These are phyloP conservation scores for Lutraria lutraria DNA, from an alignment of 2,888 invertebrate genomes.

Conservation along the genomic window DNA sequence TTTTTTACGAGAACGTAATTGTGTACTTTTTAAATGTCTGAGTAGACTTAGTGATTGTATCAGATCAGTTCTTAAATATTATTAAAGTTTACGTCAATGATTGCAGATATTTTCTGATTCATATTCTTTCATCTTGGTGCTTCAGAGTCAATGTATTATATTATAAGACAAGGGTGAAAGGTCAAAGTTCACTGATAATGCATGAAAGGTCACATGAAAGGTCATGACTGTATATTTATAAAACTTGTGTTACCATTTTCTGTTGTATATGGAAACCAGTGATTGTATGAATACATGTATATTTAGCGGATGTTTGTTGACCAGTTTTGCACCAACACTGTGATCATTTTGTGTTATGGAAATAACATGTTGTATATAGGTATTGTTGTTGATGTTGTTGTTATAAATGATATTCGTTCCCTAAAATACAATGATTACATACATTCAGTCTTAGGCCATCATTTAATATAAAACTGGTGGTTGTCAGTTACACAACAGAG, in stretches of 20 bases:
- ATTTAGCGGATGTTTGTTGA: background rate
- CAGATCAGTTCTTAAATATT: too few species aligned
- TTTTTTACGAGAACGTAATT: too few species aligned
- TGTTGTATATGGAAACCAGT: background rate
- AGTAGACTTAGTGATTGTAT: too few species aligned
- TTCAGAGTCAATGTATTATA: conserved; percentile 25
- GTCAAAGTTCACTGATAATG: background rate
- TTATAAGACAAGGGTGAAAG: background rate
- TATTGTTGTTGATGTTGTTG: conserved; percentile 26
- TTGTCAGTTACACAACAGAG: too few species aligned
- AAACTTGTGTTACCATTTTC: conserved; percentile 8
- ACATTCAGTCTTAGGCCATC: background rate
- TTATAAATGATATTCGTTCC: conserved; percentile 10
- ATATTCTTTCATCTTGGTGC: conserved; percentile 20
- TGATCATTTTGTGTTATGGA: conserved; percentile 13
- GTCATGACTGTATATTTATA: conserved; percentile 19
- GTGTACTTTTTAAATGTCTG: too few species aligned
- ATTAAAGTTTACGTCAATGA: background rate
- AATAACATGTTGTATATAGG: conserved; percentile 22
- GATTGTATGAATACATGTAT: background rate
- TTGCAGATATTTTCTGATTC: background rate
- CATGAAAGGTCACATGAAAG: background rate
- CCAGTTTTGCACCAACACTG: conserved; percentile 23
- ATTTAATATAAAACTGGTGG: too few species aligned
- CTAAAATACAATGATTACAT: background rate